Evolutionary conservation across 1,140 invertebrate genomes (phyloP), one percentile per base, ranked within the genome.

Genomic region (Elymnias hypermnestra): DNA sequence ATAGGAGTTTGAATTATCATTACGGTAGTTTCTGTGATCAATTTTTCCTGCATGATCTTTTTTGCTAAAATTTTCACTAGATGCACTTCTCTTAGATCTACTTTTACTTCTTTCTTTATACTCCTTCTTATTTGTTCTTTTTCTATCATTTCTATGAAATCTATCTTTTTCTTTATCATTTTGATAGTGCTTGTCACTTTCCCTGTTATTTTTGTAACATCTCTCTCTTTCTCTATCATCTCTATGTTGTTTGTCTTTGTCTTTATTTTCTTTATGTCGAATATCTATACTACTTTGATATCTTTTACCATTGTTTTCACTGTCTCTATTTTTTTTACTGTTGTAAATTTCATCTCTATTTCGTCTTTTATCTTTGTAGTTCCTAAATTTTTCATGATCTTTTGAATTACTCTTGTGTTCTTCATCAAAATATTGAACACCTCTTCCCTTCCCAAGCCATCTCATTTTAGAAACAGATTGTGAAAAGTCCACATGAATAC

Each of bases 401-500:
- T 25, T 50, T 23, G 26, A 14, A 4, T 40, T 23, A 14, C 18
- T 18, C 7, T 42, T 51, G 22, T 40, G 33, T 39, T 51, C 42
- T 43, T 83, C 67, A 68, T 70, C 67, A 39, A 83, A 77, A 71
- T 90, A 86, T 50, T 88, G 87, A 1, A 92, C 87, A 7, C 92
- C 92, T 68, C 91, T 89, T 0, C 94, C 95, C 83, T 96, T 96
- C 0, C 95, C 95, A 42, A 90, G 88, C 94, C 94, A 97, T 57
- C 92, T 91, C 62, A 96, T 91, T 85, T 98, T 98, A 0, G 97
- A 92, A 0, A 99, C 98, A 28, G 97, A 98, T 73, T 99, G 98
- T 60, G 97, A 98, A 86, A 99, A 99, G 83, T 99, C 98, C 1
- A 99, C 98, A 83, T 99, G 98, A 61, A 99, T 99, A 62, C 98